Conservation (phyloP, 2,888 invertebrate species). For the Scaptomyza cyrtandrae region DNA sequence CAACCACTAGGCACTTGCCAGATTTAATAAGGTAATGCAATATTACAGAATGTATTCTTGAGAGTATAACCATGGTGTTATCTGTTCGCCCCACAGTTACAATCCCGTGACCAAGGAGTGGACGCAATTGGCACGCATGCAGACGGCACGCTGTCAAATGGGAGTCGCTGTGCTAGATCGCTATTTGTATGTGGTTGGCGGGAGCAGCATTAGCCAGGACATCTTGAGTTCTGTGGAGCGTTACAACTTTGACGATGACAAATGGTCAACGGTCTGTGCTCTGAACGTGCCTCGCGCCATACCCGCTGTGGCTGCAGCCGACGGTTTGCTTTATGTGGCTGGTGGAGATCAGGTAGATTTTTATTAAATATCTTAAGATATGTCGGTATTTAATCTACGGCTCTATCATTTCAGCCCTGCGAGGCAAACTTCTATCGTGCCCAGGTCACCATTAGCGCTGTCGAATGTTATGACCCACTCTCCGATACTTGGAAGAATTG, state of each 20-base stretch:
- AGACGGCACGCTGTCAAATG: conserved; percentile 93
- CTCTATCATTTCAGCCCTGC: conserved; percentile 85
- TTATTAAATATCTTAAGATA: background rate
- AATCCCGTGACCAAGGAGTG: conserved; percentile 93
- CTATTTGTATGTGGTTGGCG: conserved; percentile 94
- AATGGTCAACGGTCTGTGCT: conserved; percentile 91
- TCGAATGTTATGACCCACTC: conserved; percentile 93
- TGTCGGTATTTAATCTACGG: background rate
- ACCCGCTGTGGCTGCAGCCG: conserved; percentile 93
- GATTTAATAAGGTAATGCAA: conserved; percentile 87
- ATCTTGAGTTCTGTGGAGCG: conserved; percentile 92
- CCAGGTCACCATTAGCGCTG: conserved; percentile 92
- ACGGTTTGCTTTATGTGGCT: conserved; percentile 92
- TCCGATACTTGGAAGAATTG: conserved; percentile 91
- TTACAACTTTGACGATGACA: conserved; percentile 85
- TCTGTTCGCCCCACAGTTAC: conserved; percentile 85
- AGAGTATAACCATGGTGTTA: background rate
- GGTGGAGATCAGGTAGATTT: conserved; percentile 90
- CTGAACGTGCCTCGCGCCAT: conserved; percentile 91
- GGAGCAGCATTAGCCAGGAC: conserved; percentile 92
- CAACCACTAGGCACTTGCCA: conserved; percentile 90
- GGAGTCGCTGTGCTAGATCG: conserved; percentile 94
- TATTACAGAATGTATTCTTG: background rate
- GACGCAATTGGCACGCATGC: conserved; percentile 91
- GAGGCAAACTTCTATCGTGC: conserved; percentile 93